Base-by-base conservation (phyloP, 2,888 invertebrate species). In the Dolichopus griseipennis region DNA sequence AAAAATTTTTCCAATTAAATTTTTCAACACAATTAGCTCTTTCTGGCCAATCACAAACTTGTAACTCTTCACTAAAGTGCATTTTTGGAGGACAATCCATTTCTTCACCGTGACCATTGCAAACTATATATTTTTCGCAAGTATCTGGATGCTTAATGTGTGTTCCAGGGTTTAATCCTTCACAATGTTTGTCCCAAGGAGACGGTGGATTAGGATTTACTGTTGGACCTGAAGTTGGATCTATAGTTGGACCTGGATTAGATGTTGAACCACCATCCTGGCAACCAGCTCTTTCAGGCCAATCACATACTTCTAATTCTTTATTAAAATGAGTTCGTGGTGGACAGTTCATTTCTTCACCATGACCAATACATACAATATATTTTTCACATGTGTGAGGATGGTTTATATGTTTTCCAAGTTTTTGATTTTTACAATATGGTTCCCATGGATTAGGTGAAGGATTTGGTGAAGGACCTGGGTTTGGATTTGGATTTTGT, bases 271-370 rank as follows among this genome's bases (percentile, higher is more conserved):
- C 61, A 61, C 61, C 61, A 61, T 61, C 64, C 3, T 27, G 3
- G 22, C 65, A 65, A n/a, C 43, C n/a, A 43, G 65, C 65, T 8
- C 43, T 15, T 22, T 37, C 34, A 18, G 65, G 65, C 65, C 65
- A 65, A 65, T 65, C 65, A 61, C 66, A 61, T 9, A 66, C 66
- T 37, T 66, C 34, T 2, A 65, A 34, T 21, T 65, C 10, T 8
- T 8, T n/a, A 66, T 68, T 64, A 41, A 68, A 68, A 12, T 34
- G 43, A 2, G 21, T 18, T 20, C 27, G 4, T 8, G 61, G n/a
- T 61, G 61, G 61, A 61, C 61, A 61, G 2, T 61, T 12, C 20
- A n/a, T 61, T 8, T 20, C 61, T 8, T 20, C 18, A 20, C 20
- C 20, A 61, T 8, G 8, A 20, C 61, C 61, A 61, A 61, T 61